Conservation (phyloP, 1,140 invertebrate genomes). For the Melitaea cinxia region DNA sequence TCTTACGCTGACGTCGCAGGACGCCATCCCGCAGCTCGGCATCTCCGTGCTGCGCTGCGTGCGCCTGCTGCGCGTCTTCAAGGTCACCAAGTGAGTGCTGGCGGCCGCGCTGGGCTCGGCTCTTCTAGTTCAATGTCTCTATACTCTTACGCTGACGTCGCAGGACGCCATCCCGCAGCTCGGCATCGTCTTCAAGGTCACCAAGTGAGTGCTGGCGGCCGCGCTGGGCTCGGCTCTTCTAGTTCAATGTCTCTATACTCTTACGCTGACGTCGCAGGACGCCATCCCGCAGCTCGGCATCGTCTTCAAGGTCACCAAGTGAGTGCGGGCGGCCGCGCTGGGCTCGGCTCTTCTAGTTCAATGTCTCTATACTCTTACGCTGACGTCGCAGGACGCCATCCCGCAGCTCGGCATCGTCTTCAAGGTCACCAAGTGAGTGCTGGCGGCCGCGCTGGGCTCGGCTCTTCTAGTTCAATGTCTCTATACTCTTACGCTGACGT, state of each 20-base stretch:
- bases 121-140: too few species aligned
- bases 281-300: slow-evolving; percentile 96
- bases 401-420: slow-evolving; percentile 97
- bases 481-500: slow-evolving; percentile 98
- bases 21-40: slow-evolving; percentile 93
- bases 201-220: slow-evolving; percentile 95
- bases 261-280: slow-evolving; percentile 94
- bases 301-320: slow-evolving; percentile 97
- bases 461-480: too few species aligned
- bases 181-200: slow-evolving; percentile 97
- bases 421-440: slow-evolving; percentile 94
- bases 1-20: slow-evolving; percentile 96
- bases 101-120: too few species aligned
- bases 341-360: too few species aligned
- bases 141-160: slow-evolving; percentile 97
- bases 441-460: too few species aligned
- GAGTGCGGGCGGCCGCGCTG: too few species aligned
- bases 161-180: slow-evolving; percentile 93
- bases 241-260: too few species aligned
- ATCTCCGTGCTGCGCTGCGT: slow-evolving; percentile 98
- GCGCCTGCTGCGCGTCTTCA: slow-evolving; percentile 97
- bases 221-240: too few species aligned
- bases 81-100: slow-evolving; percentile 96
- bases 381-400: slow-evolving; percentile 94
- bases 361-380: slow-evolving; percentile 98